Percentiles rank a stretch among this genome's conserved stretches.
Conservation (phyloP, 2,888 invertebrate genomes). For the Oligia fasciuncula region DNA sequence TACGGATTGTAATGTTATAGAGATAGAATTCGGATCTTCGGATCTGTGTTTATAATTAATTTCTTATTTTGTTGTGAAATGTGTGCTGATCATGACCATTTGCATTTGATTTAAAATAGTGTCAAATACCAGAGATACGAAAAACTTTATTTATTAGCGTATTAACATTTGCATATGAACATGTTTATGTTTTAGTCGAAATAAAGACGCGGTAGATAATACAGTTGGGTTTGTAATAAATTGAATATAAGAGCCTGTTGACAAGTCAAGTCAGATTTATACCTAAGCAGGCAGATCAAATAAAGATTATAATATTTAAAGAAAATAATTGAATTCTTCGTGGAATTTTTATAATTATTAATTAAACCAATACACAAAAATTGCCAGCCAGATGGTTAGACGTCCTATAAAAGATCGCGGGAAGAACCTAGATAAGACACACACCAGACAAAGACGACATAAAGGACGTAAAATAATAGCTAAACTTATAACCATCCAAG, state of each 20-base stretch:
- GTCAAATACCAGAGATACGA: constrained; percentile 58
- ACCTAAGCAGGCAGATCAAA: background rate
- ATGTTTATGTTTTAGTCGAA: constrained; percentile 54
- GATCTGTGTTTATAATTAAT: constrained; percentile 62
- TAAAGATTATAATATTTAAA: background rate
- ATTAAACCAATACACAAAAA: background rate
- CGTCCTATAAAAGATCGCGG: background rate
- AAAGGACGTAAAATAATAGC: background rate
- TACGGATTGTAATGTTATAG: constrained; percentile 68
- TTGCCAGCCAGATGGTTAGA: background rate
- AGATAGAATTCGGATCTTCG: constrained; percentile 60
- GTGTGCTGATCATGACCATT: constrained; percentile 54
- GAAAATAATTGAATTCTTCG: background rate
- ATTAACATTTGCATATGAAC: constrained; percentile 60
- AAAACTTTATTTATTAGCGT: constrained; percentile 58
- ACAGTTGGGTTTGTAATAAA: constrained; percentile 31
- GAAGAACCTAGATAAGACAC: background rate
- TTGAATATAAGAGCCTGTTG: constrained; percentile 36
- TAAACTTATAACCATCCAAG: background rate
- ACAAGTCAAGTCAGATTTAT: constrained; percentile 8
- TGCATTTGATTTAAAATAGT: constrained; percentile 59
- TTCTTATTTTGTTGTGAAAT: constrained; percentile 68
- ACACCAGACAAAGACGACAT: background rate
- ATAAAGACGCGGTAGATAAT: constrained; percentile 35
- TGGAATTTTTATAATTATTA: background rate